Conservation (phyloP, 2,888 invertebrate genomes). For the Apoda limacodes region DNA sequence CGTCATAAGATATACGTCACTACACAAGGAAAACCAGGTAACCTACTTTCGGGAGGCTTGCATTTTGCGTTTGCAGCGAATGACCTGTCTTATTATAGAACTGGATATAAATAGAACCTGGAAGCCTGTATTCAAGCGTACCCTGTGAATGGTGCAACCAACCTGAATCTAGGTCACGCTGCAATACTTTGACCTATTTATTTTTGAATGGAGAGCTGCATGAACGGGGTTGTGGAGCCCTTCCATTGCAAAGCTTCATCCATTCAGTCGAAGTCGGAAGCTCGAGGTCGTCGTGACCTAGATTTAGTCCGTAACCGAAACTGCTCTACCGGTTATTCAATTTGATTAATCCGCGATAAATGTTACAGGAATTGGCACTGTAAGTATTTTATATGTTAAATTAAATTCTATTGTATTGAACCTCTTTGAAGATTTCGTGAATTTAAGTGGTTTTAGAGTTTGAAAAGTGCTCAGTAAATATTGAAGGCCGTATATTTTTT, state of each 20-base stretch:
- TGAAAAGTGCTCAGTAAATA: no score
- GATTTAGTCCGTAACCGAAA: no score
- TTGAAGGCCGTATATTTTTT: constrained; percentile 27
- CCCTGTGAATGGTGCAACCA: constrained; percentile 53
- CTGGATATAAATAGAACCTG: constrained; percentile 60
- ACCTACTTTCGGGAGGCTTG: constrained; percentile 60
- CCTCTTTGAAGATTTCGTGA: constrained; percentile 2
- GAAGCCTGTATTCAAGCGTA: constrained; percentile 38
- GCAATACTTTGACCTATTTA: constrained; percentile 68
- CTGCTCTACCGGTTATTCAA: no score
- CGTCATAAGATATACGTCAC: constrained; percentile 58
- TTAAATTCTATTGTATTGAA: no score
- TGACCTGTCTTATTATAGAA: constrained; percentile 66
- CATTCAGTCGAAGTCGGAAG: constrained; percentile 61
- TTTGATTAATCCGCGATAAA: no score
- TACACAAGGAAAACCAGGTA: constrained; percentile 63
- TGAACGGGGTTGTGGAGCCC: constrained; percentile 47
- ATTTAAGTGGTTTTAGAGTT: no score
- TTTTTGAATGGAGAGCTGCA: constrained; percentile 63
- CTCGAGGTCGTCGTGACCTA: constrained; percentile 56
- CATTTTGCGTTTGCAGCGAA: constrained; percentile 53
- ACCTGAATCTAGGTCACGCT: constrained; percentile 54
- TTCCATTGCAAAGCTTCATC: constrained; percentile 46
- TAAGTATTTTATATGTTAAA: no score
- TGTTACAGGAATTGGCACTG: no score